A percentile compares a stretch with the other conserved stretches of the same genome.
phyloP scores from a whole-genome alignment of 2,113 vertebrate genomes.

The Myiozetetes cayanensis region DNA sequence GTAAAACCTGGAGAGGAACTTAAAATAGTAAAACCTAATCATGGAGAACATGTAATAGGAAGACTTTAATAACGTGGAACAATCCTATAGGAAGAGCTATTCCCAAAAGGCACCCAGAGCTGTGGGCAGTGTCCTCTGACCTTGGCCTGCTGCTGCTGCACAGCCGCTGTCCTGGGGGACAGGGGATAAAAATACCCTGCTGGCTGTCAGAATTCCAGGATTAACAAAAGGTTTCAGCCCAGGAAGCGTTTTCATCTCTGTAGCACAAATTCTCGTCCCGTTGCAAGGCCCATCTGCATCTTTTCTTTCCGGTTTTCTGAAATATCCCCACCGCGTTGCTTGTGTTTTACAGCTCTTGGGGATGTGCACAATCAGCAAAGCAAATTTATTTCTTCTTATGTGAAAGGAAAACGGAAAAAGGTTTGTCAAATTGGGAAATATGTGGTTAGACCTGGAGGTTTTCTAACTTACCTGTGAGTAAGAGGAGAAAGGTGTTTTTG shows the following conservation, averaged over 20 bases:
- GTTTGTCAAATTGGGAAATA: not conserved
- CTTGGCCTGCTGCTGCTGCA: not conserved
- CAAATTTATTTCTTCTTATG: not conserved
- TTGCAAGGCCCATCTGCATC: not conserved
- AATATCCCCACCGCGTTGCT: not conserved
- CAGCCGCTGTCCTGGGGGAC: not conserved
- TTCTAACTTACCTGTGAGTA: not conserved
- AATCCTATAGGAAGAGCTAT: not conserved
- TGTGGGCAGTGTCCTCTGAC: constrained; percentile 13
- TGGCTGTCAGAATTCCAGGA: not conserved
- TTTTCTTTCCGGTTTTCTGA: constrained; percentile 30
- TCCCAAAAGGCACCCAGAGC: not conserved
- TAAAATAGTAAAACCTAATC: not conserved
- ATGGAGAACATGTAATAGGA: not conserved
- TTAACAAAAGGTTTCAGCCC: not conserved
- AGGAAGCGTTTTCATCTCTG: not conserved
- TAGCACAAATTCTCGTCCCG: not conserved
- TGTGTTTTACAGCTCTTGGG: not conserved
- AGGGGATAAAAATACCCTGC: not conserved
- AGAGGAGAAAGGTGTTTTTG: not conserved
- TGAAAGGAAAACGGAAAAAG: not conserved
- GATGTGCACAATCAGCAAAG: not conserved
- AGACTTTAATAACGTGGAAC: not conserved
- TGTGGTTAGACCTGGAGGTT: not conserved
- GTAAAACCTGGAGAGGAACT: not conserved